Conservation (phyloP, 2,797 vertebrate genomes). For the Xenops minutus region DNA sequence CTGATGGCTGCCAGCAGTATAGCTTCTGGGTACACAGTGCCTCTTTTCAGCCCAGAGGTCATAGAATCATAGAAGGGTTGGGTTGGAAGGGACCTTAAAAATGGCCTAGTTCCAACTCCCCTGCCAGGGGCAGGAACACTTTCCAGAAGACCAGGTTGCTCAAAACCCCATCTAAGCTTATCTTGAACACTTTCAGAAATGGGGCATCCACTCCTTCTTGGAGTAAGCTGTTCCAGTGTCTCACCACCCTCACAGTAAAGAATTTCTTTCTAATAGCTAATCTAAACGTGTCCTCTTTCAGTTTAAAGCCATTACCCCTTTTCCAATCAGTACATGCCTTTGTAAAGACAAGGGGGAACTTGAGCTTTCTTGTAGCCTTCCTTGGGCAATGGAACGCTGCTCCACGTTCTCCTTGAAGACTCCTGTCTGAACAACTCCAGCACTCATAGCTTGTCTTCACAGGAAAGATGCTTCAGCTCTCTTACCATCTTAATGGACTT, state of each 20-base stretch:
- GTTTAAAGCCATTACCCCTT: not conserved
- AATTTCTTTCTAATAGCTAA: not conserved
- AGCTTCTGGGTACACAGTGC: not conserved
- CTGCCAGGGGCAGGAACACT: not conserved
- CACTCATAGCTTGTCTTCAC: not conserved
- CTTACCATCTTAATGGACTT: not conserved
- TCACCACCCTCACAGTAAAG: not conserved
- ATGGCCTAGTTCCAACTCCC: not conserved
- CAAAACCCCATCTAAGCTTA: accelerated
- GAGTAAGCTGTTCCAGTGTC: not conserved
- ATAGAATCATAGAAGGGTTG: not conserved
- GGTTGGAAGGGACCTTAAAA: not conserved
- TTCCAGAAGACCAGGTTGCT: not conserved
- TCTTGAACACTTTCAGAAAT: not conserved
- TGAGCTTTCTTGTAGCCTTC: not conserved
- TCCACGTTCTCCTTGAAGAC: not conserved
- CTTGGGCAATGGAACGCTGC: not conserved
- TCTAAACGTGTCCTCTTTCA: not conserved
- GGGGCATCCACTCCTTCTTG: too few species aligned
- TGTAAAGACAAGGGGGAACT: not conserved
- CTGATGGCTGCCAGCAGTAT: not conserved
- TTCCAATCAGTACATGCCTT: too few species aligned
- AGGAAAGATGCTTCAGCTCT: not conserved
- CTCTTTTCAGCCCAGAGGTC: not conserved
- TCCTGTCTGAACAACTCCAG: not conserved